Percentiles rank a stretch among this genome's conserved stretches.
Conservation (phyloP, 1,140 invertebrate genomes). For the Lanistes nyassanus region DNA sequence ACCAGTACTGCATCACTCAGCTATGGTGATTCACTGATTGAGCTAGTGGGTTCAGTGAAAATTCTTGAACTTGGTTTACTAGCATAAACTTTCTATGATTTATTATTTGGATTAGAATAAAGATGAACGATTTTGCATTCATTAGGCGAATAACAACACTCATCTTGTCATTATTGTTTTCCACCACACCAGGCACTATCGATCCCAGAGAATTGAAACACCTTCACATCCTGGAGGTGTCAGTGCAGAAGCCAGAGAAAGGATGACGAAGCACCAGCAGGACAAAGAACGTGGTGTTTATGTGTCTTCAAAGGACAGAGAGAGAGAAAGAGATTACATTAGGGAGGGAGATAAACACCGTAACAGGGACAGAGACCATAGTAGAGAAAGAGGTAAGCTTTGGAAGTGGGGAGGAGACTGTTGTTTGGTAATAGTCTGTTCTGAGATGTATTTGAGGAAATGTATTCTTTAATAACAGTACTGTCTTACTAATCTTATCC, state of each 20-base stretch:
- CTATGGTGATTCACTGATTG: neutral
- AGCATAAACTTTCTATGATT: too few relatives aligned
- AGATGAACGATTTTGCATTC: too few relatives aligned
- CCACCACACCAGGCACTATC: constrained; percentile 74
- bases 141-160: too few relatives aligned
- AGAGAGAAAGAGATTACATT: constrained; percentile 53
- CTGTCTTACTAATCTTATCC: too few relatives aligned
- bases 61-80: too few relatives aligned
- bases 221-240: constrained; percentile 93
- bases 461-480: too few relatives aligned
- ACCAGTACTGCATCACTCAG: too few relatives aligned
- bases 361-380: constrained; percentile 35
- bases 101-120: too few relatives aligned
- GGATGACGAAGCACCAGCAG: constrained; percentile 70
- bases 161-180: constrained; percentile 3
- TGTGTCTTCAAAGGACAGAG: constrained; percentile 69
- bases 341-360: constrained; percentile 46
- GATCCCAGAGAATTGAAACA: constrained; percentile 84
- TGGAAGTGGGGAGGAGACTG: too few relatives aligned
- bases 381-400: constrained; percentile 48
- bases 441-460: too few relatives aligned
- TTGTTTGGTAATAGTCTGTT: too few relatives aligned
- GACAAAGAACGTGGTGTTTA: constrained; percentile 71
- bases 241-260: constrained; percentile 79
- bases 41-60: too few relatives aligned